Percentiles rank a stretch among this genome's conserved stretches.
Evolutionary conservation across 2,797 vertebrate species (phyloP).

Genomic region (Anguilla pacifica): DNA sequence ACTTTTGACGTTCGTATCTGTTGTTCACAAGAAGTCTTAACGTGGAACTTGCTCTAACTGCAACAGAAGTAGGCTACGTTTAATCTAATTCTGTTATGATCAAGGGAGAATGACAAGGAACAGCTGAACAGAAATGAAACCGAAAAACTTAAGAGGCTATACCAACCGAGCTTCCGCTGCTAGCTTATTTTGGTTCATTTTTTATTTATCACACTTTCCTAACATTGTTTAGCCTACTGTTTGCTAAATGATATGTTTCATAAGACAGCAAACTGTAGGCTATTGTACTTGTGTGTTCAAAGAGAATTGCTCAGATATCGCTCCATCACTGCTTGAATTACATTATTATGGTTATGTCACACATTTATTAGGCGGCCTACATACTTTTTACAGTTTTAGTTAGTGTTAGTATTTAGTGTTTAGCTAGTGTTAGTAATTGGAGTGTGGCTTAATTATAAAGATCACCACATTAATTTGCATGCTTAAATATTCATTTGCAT

Average conservation of each 20-base stretch:
- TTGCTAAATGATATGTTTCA: neutral
- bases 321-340: neutral
- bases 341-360: neutral
- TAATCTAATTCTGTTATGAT: neutral
- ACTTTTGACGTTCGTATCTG: neutral
- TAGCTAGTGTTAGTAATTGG: neutral
- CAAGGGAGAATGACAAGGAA: neutral
- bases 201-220: neutral
- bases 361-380: neutral
- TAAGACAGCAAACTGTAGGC: too few relatives aligned
- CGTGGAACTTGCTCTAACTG: neutral
- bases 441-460: neutral
- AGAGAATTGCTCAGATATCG: neutral
- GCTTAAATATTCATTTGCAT: constrained; percentile 1
- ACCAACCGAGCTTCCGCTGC: neutral
- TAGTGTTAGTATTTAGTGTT: too few relatives aligned
- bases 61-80: too few relatives aligned
- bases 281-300: neutral
- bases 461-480: neutral
- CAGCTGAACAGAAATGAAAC: neutral
- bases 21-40: neutral
- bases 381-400: too few relatives aligned
- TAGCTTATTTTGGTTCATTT: neutral
- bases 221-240: neutral
- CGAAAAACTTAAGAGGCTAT: neutral